Evolutionary conservation across 53 echinoderm and acorn worm species (phyloP).

Genomic region (Echinometra lucunter): DNA sequence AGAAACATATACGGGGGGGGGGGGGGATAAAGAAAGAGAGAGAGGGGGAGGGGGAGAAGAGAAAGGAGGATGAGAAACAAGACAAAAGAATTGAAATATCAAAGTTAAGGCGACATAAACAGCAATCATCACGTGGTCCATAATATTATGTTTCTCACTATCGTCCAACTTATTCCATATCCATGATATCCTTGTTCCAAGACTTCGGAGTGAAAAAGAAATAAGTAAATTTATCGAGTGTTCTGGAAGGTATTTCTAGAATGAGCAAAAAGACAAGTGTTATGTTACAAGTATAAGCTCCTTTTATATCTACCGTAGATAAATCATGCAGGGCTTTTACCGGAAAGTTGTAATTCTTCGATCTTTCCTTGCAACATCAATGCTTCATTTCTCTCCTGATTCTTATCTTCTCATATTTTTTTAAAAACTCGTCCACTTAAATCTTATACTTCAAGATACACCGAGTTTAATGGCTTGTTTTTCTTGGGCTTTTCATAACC

Average conservation of each 20-base stretch:
- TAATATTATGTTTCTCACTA: background rate
- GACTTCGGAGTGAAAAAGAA: background rate
- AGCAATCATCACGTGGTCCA: background rate
- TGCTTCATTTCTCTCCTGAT: background rate
- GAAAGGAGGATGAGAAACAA: background rate
- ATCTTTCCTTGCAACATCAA: background rate
- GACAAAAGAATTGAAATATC: background rate
- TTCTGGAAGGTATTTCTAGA: background rate
- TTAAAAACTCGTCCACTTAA: background rate
- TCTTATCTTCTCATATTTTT: background rate
- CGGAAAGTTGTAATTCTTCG: background rate
- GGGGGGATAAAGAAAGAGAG: background rate
- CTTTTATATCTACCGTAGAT: slow-evolving; percentile 17
- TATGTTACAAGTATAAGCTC: background rate
- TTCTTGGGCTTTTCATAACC: background rate
- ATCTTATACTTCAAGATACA: background rate
- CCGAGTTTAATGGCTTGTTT: background rate
- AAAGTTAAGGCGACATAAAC: background rate
- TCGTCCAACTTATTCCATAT: background rate
- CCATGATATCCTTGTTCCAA: background rate
- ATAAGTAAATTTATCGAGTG: background rate
- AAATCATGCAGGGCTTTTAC: background rate
- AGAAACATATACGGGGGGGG: background rate
- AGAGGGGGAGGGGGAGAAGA: background rate
- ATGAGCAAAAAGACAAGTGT: background rate